Conservation (phyloP, 2,797 vertebrate genomes). For the Columba guinea region DNA sequence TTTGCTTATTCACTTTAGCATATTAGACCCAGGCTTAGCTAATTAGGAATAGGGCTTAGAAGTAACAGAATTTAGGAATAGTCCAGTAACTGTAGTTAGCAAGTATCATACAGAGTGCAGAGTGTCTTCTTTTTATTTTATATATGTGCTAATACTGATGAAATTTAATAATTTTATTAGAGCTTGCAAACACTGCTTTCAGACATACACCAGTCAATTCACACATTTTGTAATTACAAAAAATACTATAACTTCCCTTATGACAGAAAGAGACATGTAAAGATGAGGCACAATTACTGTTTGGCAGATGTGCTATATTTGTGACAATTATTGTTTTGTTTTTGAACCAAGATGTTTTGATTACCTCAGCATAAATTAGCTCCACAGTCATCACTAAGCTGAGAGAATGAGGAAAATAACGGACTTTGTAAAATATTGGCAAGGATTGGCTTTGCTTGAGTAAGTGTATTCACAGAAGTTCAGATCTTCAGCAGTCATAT, state of each 20-base stretch:
- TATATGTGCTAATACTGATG: background rate
- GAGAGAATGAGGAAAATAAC: background rate
- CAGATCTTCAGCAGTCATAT: background rate
- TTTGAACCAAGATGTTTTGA: background rate
- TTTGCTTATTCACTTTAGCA: background rate
- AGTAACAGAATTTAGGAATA: background rate
- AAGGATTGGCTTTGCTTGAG: background rate
- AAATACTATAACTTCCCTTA: background rate
- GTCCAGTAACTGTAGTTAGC: background rate
- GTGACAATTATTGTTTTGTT: background rate
- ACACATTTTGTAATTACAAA: background rate
- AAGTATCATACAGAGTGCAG: background rate
- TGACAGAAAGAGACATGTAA: background rate
- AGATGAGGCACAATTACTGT: background rate
- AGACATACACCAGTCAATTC: background rate
- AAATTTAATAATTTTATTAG: background rate
- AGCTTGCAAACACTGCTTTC: background rate
- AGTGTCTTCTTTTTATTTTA: background rate
- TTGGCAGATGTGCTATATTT: background rate
- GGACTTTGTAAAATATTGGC: background rate
- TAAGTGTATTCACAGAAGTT: background rate
- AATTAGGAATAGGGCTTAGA: background rate
- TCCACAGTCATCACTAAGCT: background rate
- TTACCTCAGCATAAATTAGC: background rate
- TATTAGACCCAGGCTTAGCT: background rate